Conservation (phyloP, 2,113 vertebrate genomes). For the Bos javanicus region DNA sequence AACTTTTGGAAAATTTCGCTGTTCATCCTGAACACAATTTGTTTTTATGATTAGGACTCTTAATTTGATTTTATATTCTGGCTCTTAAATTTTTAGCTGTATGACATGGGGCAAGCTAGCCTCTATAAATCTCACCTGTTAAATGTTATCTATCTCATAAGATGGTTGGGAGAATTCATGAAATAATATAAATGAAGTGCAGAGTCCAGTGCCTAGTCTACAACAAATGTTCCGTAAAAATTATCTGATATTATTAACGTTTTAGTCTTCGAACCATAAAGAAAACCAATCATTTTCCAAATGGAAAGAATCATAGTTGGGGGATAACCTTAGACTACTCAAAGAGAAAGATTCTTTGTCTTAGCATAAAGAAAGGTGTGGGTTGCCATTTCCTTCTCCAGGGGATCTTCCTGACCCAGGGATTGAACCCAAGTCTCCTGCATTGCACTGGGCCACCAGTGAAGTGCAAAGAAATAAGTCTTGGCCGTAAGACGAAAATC, state of each 20-base stretch:
- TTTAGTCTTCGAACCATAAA: not conserved
- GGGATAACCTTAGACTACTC: not conserved
- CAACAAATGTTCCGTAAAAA: not conserved
- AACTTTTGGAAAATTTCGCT: not conserved
- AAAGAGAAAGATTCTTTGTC: not conserved
- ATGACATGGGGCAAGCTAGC: not conserved
- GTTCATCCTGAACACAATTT: not conserved
- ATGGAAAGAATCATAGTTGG: not conserved
- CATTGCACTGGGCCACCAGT: not conserved
- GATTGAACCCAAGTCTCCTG: not conserved
- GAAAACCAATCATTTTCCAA: not conserved
- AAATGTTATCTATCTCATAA: not conserved
- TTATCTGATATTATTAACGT: not conserved
- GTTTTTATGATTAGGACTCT: conserved; percentile 27
- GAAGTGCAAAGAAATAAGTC: not conserved
- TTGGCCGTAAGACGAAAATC: not conserved
- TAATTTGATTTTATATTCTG: conserved; percentile 7
- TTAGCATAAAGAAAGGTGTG: not conserved
- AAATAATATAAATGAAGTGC: not conserved
- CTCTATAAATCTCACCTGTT: not conserved
- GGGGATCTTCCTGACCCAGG: not conserved
- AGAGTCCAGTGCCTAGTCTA: not conserved
- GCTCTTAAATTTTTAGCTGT: not conserved
- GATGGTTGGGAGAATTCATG: not conserved
- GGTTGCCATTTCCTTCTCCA: not conserved